Evolutionary conservation across 2,113 vertebrate genomes (phyloP).

Genomic region (Leptobrachium ailaonicum): DNA sequence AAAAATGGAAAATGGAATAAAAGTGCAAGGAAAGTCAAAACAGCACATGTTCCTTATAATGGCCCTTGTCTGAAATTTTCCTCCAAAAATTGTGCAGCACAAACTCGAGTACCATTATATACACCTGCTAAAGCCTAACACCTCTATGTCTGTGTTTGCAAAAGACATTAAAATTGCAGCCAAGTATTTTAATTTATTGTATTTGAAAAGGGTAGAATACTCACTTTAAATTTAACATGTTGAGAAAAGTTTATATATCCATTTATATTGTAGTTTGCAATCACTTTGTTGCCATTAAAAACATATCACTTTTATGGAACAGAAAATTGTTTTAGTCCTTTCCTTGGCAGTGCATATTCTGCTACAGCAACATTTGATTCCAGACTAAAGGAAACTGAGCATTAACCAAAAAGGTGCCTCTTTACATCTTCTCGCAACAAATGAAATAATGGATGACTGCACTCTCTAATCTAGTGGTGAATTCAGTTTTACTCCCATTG

Average conservation of each 20-base stretch:
- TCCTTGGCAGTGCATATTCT: constrained; percentile 2
- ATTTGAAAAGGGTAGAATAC: constrained; percentile 32
- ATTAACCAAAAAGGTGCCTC: neutral
- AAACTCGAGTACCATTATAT: constrained; percentile 32
- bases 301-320: constrained; percentile 24
- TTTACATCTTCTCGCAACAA: no score
- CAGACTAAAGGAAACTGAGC: neutral
- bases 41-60: constrained; percentile 15
- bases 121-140: constrained; percentile 47
- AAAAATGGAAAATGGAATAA: constrained; percentile 9
- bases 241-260: neutral
- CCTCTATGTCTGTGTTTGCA: constrained; percentile 31
- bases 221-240: constrained; percentile 10
- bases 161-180: constrained; percentile 36
- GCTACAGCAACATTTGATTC: neutral
- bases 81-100: constrained; percentile 6
- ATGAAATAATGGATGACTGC: no score
- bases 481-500: no score
- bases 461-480: no score
- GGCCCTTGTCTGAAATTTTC: constrained; percentile 12
- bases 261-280: constrained; percentile 36
- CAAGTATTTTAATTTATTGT: constrained; percentile 47
- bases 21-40: constrained; percentile 26
- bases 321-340: constrained; percentile 15
- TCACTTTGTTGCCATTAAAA: constrained; percentile 41